These are phyloP conservation scores for Apis florea DNA, from an alignment of 1,140 invertebrate genomes.

Conservation along the genomic window DNA sequence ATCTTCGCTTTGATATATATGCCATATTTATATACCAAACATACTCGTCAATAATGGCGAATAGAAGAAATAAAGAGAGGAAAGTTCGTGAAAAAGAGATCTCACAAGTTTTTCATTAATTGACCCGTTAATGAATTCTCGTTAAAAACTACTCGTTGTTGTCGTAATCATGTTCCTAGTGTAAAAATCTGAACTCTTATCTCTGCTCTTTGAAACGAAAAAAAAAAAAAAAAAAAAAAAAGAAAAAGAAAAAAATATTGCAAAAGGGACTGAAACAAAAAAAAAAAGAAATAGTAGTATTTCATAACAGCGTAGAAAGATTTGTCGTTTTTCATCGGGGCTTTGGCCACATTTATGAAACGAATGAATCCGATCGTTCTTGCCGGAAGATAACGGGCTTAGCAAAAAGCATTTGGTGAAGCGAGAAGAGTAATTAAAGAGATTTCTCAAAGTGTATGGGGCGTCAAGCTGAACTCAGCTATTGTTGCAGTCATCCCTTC, in stretches of 20 bases:
- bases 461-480: conserved; percentile 21
- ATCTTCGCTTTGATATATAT: neutral
- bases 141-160: conserved; percentile 44
- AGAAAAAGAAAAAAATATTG: neutral
- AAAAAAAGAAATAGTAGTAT: conserved; percentile 14
- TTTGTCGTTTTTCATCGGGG: neutral
- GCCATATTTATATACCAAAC: neutral
- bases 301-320: conserved; percentile 25
- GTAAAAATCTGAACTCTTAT: neutral
- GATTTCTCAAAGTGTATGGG: conserved; percentile 30
- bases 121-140: conserved; percentile 41
- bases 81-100: conserved; percentile 15
- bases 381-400: conserved; percentile 41
- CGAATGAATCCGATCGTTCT: conserved; percentile 44
- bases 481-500: conserved; percentile 21
- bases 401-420: conserved; percentile 29
- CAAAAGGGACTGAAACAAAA: neutral
- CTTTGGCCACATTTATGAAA: conserved; percentile 17
- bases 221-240: neutral
- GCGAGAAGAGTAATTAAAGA: conserved; percentile 49
- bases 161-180: conserved; percentile 32
- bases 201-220: neutral
- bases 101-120: conserved; percentile 43
- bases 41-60: neutral
- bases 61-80: too few relatives aligned